Conservation (phyloP, 2,888 invertebrate genomes). For the Tolmerus cingulatus region DNA sequence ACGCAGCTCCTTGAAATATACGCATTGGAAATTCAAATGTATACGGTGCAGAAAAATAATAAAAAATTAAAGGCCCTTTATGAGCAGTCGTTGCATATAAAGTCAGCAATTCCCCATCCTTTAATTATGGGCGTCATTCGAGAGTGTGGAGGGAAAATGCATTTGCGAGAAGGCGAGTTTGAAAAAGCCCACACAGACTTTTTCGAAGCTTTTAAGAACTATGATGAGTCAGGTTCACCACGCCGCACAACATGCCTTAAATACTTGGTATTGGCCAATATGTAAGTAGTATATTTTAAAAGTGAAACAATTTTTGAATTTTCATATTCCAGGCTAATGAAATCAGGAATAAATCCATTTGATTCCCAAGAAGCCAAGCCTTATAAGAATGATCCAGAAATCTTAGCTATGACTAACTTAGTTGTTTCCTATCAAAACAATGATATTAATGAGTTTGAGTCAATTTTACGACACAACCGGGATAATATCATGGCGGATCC, state of each 20-base stretch:
- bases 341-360: constrained; percentile 99
- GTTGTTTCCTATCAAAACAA: constrained; percentile 98
- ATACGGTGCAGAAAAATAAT: constrained; percentile 99
- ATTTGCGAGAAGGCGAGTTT: constrained; percentile 96
- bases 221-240: constrained; percentile 98
- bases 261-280: constrained; percentile 97
- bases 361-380: constrained; percentile 99
- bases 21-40: constrained; percentile 99
- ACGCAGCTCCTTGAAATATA: constrained; percentile 98
- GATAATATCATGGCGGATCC: constrained; percentile 99
- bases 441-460: constrained; percentile 97
- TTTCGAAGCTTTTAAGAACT: constrained; percentile 99
- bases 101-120: constrained; percentile 99
- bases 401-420: constrained; percentile 98
- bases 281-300: constrained; percentile 72
- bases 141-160: constrained; percentile 99
- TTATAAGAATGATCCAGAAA: constrained; percentile 99
- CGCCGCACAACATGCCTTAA: constrained; percentile 96
- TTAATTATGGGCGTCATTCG: constrained; percentile 99
- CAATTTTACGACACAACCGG: constrained; percentile 91
- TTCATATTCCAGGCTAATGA: constrained; percentile 81
- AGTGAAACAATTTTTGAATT: background rate
- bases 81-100: constrained; percentile 97
- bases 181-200: constrained; percentile 99
- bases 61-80: constrained; percentile 96